Conservation (phyloP, 1,140 invertebrate genomes). For the Portunus trituberculatus region DNA sequence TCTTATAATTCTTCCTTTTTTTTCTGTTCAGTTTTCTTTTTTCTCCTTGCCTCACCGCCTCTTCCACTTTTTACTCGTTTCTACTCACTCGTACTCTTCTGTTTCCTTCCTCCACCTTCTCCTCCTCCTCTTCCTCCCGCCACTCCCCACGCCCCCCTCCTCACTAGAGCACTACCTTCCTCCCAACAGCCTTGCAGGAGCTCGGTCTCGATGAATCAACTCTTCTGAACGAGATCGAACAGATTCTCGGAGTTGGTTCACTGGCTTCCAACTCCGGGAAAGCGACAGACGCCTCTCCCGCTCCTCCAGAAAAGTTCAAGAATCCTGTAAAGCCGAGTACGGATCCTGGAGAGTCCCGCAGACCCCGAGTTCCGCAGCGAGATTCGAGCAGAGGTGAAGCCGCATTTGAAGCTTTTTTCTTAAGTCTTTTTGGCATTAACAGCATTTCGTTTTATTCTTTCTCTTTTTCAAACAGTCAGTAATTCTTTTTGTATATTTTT, state of each 20-base stretch:
- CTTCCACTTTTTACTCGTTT: neutral
- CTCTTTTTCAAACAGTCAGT: neutral
- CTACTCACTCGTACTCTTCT: neutral
- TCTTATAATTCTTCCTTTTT: neutral
- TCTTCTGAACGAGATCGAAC: constrained; percentile 75
- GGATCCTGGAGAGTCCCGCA: neutral
- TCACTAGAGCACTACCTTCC: constrained; percentile 30
- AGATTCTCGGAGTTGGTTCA: constrained; percentile 74
- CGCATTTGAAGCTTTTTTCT: neutral
- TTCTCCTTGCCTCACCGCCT: neutral
- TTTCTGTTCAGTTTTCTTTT: neutral
- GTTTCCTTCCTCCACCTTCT: neutral
- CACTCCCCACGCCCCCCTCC: neutral
- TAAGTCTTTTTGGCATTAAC: neutral
- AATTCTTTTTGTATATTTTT: neutral
- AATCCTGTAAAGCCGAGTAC: neutral
- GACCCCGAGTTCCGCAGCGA: constrained; percentile 28
- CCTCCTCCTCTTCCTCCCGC: neutral
- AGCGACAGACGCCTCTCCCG: neutral
- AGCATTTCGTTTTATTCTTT: neutral
- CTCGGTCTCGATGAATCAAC: constrained; percentile 76
- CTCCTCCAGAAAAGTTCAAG: neutral
- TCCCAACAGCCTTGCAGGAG: constrained; percentile 74
- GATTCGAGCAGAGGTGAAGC: constrained; percentile 67
- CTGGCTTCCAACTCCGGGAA: constrained; percentile 48